These are phyloP conservation scores for Tyto alba DNA, from an alignment of 2,113 vertebrate species.

Conservation along the genomic window DNA sequence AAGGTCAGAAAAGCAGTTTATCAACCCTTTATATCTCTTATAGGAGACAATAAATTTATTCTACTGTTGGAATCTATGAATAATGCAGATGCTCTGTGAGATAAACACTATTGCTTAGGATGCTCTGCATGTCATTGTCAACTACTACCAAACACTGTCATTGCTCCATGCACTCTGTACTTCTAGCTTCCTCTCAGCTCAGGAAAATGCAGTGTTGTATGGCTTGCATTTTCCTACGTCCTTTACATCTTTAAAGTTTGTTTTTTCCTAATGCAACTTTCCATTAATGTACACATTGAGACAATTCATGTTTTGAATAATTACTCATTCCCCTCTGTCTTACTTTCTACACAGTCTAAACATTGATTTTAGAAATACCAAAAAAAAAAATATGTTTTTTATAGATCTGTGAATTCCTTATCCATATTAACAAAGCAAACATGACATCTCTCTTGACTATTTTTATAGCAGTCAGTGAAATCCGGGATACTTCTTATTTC, in stretches of 20 bases:
- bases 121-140: constrained; percentile 51
- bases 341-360: not conserved
- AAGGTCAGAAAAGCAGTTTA: constrained; percentile 82
- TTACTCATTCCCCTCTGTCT: not conserved
- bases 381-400: not conserved
- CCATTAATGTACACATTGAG: not conserved
- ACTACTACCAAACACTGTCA: constrained; percentile 20
- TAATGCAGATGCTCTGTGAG: constrained; percentile 73
- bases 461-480: not conserved
- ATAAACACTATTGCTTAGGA: constrained; percentile 68
- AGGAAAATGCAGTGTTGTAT: not conserved
- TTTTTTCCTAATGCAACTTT: not conserved
- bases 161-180: not conserved
- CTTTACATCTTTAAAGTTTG: not conserved
- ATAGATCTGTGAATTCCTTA: not conserved
- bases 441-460: not conserved
- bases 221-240: not conserved
- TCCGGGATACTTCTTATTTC: not conserved
- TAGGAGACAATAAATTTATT: constrained; percentile 78
- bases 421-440: not conserved
- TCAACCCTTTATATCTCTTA: constrained; percentile 78
- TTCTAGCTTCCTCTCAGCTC: not conserved
- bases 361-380: not conserved
- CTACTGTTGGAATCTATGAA: constrained; percentile 72
- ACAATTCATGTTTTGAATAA: not conserved